phyloP scores from a whole-genome alignment of 2,797 vertebrate genomes.

The Notolabrus celidotus region DNA sequence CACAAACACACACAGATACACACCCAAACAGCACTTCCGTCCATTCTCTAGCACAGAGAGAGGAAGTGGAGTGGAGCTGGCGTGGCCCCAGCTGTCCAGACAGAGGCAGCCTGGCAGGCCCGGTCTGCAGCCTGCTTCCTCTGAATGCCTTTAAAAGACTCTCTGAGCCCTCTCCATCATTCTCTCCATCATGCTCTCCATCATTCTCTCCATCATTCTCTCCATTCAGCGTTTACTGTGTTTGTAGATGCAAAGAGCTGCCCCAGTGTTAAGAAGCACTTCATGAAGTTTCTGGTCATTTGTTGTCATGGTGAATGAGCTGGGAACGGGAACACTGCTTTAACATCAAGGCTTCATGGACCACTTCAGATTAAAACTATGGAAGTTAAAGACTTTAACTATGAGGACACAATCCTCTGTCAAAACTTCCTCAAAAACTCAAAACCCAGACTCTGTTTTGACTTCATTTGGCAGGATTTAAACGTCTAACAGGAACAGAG shows the following conservation, averaged over 20 bases:
- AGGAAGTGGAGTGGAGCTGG: slow-evolving; percentile 74
- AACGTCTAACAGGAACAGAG: too few relatives aligned
- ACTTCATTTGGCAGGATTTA: too few relatives aligned
- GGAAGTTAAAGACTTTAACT: too few relatives aligned
- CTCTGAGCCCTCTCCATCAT: slow-evolving; percentile 1
- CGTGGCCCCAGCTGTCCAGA: slow-evolving; percentile 66
- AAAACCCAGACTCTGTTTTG: too few relatives aligned
- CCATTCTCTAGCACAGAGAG: slow-evolving; percentile 79
- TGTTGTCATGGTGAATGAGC: too few relatives aligned
- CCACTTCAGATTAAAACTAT: too few relatives aligned
- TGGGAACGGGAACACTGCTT: too few relatives aligned
- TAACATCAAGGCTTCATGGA: too few relatives aligned
- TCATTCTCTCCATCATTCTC: slow-evolving; percentile 9
- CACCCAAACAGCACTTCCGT: slow-evolving; percentile 72
- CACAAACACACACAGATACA: slow-evolving; percentile 40
- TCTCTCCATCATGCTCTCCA: slow-evolving; percentile 18
- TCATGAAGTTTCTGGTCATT: background rate
- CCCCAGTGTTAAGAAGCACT: slow-evolving; percentile 18
- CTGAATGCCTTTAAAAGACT: slow-evolving; percentile 41
- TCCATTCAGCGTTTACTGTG: slow-evolving; percentile 9
- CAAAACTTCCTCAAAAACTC: too few relatives aligned
- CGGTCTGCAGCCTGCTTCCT: slow-evolving; percentile 32
- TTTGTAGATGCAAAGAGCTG: slow-evolving; percentile 1
- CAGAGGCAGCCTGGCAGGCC: slow-evolving; percentile 46
- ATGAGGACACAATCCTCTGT: too few relatives aligned